Evolutionary conservation across 2,888 invertebrate species (phyloP), one percentile per base, ranked within the genome.

Genomic region (Melolontha melolontha): DNA sequence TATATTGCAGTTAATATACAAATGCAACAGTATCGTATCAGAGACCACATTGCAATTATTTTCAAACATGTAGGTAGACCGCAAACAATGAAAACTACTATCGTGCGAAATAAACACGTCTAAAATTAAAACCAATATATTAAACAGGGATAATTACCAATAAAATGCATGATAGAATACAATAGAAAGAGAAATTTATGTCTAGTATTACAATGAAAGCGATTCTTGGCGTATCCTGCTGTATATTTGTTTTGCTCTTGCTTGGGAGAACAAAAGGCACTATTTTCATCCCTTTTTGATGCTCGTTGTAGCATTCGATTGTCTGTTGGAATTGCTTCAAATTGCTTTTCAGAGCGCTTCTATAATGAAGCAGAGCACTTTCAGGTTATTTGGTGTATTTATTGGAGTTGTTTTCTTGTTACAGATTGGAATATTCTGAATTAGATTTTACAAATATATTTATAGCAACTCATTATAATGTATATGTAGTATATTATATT

Each of bases 331-430:
- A 81, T 81, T 80, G 81, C 79, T 79, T 80, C 78, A 80, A 80
- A 80, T 80, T 80, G 80, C 78, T 78, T 80, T 79, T 78, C 78
- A 78, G 77, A 79, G 77, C 77, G 80, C 75, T 79, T 80, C 79
- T 78, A 79, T 81, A 81, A 81, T 80, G 79, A 81, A 80, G 78
- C 78, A 74, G 75, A 72, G 71, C 73, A 72, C 76, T 76, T 72
- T 72, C 76, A 69, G 80, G 85, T 22, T 84, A 80, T 44, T 85
- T 85, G 72, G 78, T 85, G 12, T 86, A 86, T 68, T n/a, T 86
- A 86, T 78, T 86, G 85, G 54, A 29, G 51, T 71, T 71, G 73
- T 75, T 75, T 73, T 72, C 71, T 74, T 74, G 73, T 75, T 74
- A 69, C 71, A 70, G 50, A 67, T 68, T 67, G 68, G 64, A 66